Conservation (phyloP, 2,888 invertebrate species). For the Lysandra bellargus region DNA sequence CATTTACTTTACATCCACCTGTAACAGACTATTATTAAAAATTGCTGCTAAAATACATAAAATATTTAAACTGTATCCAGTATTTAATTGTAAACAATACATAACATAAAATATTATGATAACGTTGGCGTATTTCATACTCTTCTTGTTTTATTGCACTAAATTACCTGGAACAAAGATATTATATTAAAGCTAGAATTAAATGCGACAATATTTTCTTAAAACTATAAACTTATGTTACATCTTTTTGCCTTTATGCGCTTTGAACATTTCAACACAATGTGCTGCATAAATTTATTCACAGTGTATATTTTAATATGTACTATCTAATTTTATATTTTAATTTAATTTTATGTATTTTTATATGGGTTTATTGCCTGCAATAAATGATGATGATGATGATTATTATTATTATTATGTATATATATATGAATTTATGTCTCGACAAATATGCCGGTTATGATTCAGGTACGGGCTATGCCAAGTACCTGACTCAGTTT, state of each 20-base stretch:
- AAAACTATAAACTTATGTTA: too few species aligned
- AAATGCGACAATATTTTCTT: neutral
- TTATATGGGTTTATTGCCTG: too few species aligned
- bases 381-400: too few species aligned
- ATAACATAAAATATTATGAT: slow-evolving; percentile 20
- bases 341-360: too few species aligned
- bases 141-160: slow-evolving; percentile 14
- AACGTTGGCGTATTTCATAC: neutral
- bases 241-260: too few species aligned
- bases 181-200: neutral
- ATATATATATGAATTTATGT: too few species aligned
- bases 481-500: too few species aligned
- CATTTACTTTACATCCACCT: neutral
- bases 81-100: neutral
- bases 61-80: neutral
- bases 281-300: neutral
- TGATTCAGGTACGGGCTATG: too few species aligned
- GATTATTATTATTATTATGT: too few species aligned
- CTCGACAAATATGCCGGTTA: too few species aligned
- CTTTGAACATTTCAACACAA: neutral
- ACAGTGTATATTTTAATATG: too few species aligned
- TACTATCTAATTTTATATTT: too few species aligned
- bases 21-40: neutral
- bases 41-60: neutral
- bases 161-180: slow-evolving; percentile 1